These are phyloP conservation scores for Centrocercus urophasianus DNA, from an alignment of 2,113 vertebrate species.

Conservation along the genomic window DNA sequence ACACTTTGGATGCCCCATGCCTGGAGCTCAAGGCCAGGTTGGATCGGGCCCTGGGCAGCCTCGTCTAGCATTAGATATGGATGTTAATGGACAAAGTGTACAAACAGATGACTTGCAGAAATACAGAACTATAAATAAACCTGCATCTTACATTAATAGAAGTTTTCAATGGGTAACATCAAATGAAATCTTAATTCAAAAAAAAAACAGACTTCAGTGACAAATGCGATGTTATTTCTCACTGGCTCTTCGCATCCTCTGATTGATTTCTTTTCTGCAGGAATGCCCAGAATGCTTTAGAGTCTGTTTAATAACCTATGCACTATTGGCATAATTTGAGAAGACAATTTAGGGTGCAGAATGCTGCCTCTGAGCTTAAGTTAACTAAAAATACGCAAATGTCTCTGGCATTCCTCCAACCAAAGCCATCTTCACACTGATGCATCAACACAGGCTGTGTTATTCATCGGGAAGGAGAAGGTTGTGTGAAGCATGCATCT, in stretches of 20 bases:
- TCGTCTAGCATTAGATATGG: too few species aligned
- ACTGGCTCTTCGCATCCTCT: not conserved
- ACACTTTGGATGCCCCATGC: too few species aligned
- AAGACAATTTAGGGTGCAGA: not conserved
- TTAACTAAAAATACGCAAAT: not conserved
- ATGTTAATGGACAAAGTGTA: not conserved
- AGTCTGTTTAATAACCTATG: not conserved
- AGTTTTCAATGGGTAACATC: not conserved
- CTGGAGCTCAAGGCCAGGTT: too few species aligned
- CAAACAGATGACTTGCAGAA: not conserved
- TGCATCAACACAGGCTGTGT: not conserved
- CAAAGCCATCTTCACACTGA: not conserved
- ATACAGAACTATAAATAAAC: not conserved
- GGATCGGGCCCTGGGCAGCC: too few species aligned
- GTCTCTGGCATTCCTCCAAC: not conserved
- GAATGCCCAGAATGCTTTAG: not conserved
- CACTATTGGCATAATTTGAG: not conserved
- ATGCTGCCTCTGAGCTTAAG: not conserved
- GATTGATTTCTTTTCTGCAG: slow-evolving; percentile 9
- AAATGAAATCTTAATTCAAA: slow-evolving; percentile 6
- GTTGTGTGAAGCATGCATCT: not conserved
- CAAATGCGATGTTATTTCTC: not conserved
- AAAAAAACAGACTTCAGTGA: not conserved
- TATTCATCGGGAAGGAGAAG: not conserved
- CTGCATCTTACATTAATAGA: not conserved